Base-by-base conservation (phyloP, 2,888 invertebrate species). In the Esperia sulphurella region DNA sequence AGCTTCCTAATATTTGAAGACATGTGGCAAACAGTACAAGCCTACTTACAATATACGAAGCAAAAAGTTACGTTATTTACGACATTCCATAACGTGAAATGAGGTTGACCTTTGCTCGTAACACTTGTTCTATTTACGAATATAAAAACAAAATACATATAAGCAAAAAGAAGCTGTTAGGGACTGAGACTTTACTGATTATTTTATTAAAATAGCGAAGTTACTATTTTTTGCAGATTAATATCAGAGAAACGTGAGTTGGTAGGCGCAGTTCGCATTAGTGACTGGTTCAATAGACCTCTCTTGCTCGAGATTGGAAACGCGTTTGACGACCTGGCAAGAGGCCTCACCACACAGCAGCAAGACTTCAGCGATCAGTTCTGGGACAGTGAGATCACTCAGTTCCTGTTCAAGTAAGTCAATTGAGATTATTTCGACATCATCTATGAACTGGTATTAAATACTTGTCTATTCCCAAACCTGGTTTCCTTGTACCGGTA, bases 291-390 rank as follows among this genome's bases (percentile, higher is more conserved):
- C 70, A 93, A 94, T 67, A 77, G 93, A 42, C 95, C 94, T 0
- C 81, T 90, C 0, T 72, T 95, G 14, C 75, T 95, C 28, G 94
- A 94, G 69, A 81, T 92, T 43, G 90, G 89, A 14, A 83, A 92
- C 54, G 91, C 92, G 45, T 94, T 95, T 64, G 95, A 95, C 71
- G 92, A 93, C 52, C 87, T 96, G 47, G 90, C 93, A 0, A 87
- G 96, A 79, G 96, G 96, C 7, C 88, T 97, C 66, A 89, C 94
- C 3, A 93, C 93, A 10, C 96, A 97, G 70, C 93, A 94, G 0
- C 92, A 95, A 77, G 92, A 94, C 65, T 91, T 91, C 58, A 93
- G 94, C 52, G 97, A 97, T 76, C 93, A 93, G 56, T 95, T 91
- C 79, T 94, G 95, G 80, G 94, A 95, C 60, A 90, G 89, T 49